Evolutionary conservation across 2,113 vertebrate genomes (phyloP).

Genomic region (Toxotes chatareus): DNA sequence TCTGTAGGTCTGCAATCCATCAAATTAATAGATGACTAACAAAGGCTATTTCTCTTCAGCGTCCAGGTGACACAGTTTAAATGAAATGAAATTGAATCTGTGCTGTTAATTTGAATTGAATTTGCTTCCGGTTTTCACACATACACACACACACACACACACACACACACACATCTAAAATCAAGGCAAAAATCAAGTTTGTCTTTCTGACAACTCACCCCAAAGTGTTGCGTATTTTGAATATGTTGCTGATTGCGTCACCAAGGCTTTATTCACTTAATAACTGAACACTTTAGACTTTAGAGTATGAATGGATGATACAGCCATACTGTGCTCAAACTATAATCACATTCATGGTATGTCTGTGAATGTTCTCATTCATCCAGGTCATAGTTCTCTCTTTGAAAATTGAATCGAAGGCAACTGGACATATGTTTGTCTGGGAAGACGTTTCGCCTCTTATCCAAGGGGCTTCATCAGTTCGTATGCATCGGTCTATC

Average conservation of each 20-base stretch:
- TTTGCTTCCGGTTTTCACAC: slow-evolving; percentile 8
- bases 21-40: slow-evolving; percentile 54
- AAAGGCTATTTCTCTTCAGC: slow-evolving; percentile 48
- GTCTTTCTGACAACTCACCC: neutral
- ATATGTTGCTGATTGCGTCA: slow-evolving; percentile 3
- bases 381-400: too few relatives aligned
- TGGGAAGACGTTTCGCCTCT: too few relatives aligned
- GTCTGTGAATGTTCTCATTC: too few relatives aligned
- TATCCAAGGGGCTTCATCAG: too few relatives aligned
- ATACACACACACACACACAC: neutral
- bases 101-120: slow-evolving; percentile 34
- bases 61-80: slow-evolving; percentile 50
- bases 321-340: neutral
- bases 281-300: neutral
- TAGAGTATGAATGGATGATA: neutral
- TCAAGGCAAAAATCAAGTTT: neutral
- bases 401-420: too few relatives aligned
- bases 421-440: too few relatives aligned
- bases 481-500: too few relatives aligned
- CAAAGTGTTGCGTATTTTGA: slow-evolving; percentile 18
- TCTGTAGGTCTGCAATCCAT: slow-evolving; percentile 66
- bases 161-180: too few relatives aligned
- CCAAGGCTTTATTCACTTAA: neutral
- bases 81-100: slow-evolving; percentile 45
- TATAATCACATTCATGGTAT: neutral